Conservation (phyloP, 2,888 invertebrate genomes). For the Lepidocyrtinus sp. region DNA sequence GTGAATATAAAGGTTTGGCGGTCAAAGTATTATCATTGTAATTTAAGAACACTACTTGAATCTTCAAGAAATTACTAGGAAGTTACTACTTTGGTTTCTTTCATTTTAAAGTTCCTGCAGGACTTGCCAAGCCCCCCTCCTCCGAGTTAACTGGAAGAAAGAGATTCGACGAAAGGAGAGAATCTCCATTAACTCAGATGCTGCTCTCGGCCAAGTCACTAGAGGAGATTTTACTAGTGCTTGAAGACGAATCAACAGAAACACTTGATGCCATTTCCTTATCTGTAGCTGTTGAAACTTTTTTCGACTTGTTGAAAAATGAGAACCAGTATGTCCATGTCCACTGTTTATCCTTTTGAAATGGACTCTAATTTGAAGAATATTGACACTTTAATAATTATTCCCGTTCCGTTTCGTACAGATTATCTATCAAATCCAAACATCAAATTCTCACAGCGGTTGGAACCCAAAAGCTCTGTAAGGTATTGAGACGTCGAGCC, state of each 20-base stretch:
- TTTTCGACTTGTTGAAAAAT: constrained; percentile 47
- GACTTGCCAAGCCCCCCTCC: background rate
- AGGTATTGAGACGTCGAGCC: constrained; percentile 75
- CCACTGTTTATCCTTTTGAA: background rate
- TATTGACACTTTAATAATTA: background rate
- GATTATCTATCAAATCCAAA: constrained; percentile 70
- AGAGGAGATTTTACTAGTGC: constrained; percentile 29
- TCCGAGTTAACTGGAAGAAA: background rate
- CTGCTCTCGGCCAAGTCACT: constrained; percentile 14
- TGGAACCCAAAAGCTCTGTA: constrained; percentile 77
- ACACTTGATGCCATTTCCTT: constrained; percentile 22
- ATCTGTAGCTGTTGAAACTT: constrained; percentile 30
- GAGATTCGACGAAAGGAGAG: background rate
- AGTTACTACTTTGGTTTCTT: too few relatives aligned
- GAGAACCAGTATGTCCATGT: constrained; percentile 4
- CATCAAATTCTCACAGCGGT: constrained; percentile 75
- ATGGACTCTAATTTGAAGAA: background rate
- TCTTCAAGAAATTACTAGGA: too few relatives aligned
- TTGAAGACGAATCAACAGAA: constrained; percentile 32
- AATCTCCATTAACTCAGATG: constrained; percentile 37
- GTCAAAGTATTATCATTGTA: too few relatives aligned
- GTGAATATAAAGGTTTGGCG: constrained; percentile 25
- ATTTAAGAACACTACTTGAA: too few relatives aligned
- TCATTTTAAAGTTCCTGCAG: too few relatives aligned
- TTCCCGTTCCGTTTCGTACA: background rate